Conservation (phyloP, 2,888 invertebrate species). For the Deroplatys truncata region DNA sequence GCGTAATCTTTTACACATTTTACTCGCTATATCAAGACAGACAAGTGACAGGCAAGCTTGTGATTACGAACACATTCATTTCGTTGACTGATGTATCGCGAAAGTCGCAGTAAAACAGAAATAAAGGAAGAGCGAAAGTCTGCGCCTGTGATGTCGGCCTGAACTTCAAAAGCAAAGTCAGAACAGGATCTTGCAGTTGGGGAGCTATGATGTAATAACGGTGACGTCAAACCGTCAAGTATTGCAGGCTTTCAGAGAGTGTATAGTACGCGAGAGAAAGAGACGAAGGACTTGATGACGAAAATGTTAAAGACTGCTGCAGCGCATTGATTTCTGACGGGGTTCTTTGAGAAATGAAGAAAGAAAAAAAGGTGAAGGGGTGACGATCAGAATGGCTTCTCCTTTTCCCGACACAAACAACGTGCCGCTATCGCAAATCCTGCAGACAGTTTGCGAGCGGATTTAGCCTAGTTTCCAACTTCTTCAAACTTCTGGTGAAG, state of each 20-base stretch:
- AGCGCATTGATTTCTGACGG: background rate
- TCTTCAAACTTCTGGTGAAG: too few relatives aligned
- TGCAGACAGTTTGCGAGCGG: too few relatives aligned
- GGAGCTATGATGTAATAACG: conserved; percentile 2
- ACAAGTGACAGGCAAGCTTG: too few relatives aligned
- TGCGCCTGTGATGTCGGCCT: background rate
- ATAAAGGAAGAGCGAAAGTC: background rate
- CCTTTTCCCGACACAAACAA: background rate
- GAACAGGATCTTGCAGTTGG: background rate
- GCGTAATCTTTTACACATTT: too few relatives aligned
- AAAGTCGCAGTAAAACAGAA: background rate
- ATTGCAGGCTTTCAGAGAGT: background rate
- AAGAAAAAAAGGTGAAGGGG: background rate
- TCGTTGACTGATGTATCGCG: background rate
- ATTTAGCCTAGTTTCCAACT: too few relatives aligned
- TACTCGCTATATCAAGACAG: too few relatives aligned
- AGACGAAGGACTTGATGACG: background rate
- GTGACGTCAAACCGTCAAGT: conserved; percentile 9
- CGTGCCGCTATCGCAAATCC: background rate
- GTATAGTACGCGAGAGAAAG: background rate
- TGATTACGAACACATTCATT: too few relatives aligned
- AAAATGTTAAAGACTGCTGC: background rate
- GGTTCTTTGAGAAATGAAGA: background rate
- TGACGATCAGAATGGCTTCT: background rate
- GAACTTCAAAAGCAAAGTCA: background rate